Conservation (phyloP, 2,113 vertebrate genomes). For the Microcebus murinus region DNA sequence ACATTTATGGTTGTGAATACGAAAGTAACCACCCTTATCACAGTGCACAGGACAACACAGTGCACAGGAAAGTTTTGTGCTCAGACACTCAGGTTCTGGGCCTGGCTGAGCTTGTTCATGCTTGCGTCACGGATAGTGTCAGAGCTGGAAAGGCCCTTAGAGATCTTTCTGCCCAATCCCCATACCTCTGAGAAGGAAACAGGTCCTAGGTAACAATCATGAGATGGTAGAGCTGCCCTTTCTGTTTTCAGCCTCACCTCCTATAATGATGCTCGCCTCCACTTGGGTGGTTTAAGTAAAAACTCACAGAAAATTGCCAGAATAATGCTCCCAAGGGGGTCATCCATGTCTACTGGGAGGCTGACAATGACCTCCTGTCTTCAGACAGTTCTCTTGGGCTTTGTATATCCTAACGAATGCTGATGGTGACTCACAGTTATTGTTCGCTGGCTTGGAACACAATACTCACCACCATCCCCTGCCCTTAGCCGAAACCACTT, state of each 20-base stretch:
- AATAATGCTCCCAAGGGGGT: not conserved
- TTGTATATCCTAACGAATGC: not conserved
- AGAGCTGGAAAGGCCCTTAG: not conserved
- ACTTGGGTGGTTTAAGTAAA: constrained; percentile 14
- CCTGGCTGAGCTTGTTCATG: not conserved
- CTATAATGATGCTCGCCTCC: not conserved
- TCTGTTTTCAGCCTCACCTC: not conserved
- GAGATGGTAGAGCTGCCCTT: not conserved
- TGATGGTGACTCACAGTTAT: not conserved
- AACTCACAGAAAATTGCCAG: not conserved
- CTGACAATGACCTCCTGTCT: not conserved
- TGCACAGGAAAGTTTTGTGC: not conserved
- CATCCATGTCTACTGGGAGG: not conserved
- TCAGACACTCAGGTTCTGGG: not conserved
- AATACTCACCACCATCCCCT: not conserved
- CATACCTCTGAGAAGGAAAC: constrained; percentile 1
- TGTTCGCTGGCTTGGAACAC: not conserved
- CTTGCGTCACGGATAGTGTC: not conserved
- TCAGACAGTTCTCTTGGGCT: not conserved
- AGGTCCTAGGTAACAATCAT: not conserved
- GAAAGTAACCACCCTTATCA: not conserved
- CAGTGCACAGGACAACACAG: not conserved
- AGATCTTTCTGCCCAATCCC: not conserved
- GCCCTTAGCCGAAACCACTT: not conserved
- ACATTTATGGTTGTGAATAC: not conserved